Evolutionary conservation across 2,797 vertebrate genomes (phyloP), one percentile per base, ranked within the genome.

Genomic region (Distichodus sexfasciatus): DNA sequence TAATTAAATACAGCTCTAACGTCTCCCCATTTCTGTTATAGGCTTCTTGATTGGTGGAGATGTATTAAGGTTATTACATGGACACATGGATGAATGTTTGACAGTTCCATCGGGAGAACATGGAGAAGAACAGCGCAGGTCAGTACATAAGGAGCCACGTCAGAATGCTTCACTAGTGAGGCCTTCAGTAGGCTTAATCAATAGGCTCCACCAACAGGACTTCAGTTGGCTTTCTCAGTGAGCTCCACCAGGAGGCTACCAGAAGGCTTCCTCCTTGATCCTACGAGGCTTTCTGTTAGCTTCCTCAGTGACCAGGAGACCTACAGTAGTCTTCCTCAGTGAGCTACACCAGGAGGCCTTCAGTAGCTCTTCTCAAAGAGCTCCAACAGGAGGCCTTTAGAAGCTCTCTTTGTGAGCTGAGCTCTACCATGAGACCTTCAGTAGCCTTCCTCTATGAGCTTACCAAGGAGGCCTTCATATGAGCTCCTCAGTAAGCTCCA

Each of bases 11-110:
- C 6, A n/a, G 10, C 6, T 23, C 6, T 8, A 9, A 12, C 2
- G n/a, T 14, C n/a, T 29, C 14, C 35, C 24, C 9, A 8, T 55
- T 15, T 35, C 55, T 15, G 11, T 81, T 84, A 17, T 81, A 98
- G 96, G 96, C 33, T 98, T 93, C 78, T 85, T 98, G 67, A 97
- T 98, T 65, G 96, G 96, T 57, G 96, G 96, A 1, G 95, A 98
- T 40, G 96, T 98, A 70, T 85, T 98, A 72, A 90, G 96, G 44
- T 81, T 98, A 74, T 90, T 97, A 68, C 96, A 97, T 0, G 96
- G 96, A 66, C 96, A 98, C 79, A 96, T 98, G 95, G 96, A 98
- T 0, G 96, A 98, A 77, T 98, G 96, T 85, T 87, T 98, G 77
- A 98, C 96, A 0, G 95, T 98, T 53, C 94, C 96, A 38, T 95